Conservation (phyloP, 2,113 vertebrate genomes). For the Crotalus tigris region DNA sequence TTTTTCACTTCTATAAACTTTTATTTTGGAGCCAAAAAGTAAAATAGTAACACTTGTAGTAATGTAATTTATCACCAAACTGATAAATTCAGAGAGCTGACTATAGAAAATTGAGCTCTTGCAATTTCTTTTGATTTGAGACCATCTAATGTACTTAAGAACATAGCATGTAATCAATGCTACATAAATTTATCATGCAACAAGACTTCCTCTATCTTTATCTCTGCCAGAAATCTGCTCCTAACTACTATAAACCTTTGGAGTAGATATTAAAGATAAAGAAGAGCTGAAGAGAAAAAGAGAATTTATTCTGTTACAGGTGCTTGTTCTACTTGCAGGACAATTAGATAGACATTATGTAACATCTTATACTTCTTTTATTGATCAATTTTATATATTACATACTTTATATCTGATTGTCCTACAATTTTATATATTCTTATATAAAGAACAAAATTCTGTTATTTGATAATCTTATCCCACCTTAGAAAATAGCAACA, state of each 20-base stretch:
- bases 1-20: not conserved
- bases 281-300: not conserved
- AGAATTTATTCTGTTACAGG: not conserved
- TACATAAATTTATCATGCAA: not conserved
- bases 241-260: not conserved
- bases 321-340: not conserved
- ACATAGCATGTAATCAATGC: not conserved
- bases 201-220: not conserved
- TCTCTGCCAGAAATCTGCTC: not conserved
- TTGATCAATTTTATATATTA: not conserved
- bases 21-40: no score
- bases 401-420: not conserved
- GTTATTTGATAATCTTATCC: not conserved
- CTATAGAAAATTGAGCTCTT: not conserved
- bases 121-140: not conserved
- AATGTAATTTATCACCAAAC: not conserved
- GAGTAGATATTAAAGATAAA: not conserved
- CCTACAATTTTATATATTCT: not conserved
- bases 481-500: not conserved
- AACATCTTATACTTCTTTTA: not conserved
- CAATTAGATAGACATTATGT: not conserved
- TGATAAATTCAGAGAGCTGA: not conserved
- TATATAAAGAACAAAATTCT: not conserved
- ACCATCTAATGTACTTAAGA: not conserved
- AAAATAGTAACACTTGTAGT: not conserved